These are phyloP conservation scores for Martes martes DNA, from an alignment of 2,113 vertebrate genomes.

Conservation along the genomic window DNA sequence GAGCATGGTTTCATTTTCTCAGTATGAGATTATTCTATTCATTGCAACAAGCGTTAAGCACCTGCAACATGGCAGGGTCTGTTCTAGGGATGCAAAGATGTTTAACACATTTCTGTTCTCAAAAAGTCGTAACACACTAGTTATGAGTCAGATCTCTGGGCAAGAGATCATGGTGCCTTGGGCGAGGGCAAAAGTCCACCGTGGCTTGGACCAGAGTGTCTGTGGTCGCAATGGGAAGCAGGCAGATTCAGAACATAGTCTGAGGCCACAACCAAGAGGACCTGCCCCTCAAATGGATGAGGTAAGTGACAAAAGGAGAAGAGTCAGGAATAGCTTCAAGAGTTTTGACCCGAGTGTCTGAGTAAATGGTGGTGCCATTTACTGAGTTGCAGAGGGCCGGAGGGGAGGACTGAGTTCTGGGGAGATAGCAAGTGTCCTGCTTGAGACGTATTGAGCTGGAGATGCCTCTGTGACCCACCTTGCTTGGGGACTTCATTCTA, in stretches of 20 bases:
- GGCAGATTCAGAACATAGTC: neutral
- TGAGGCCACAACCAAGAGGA: neutral
- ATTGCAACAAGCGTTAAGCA: neutral
- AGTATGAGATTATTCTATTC: neutral
- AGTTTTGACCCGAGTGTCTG: neutral
- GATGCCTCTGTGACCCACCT: neutral
- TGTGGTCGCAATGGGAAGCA: neutral
- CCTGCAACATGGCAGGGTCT: neutral
- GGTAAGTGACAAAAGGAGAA: neutral
- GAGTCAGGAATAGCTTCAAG: neutral
- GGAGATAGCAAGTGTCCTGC: neutral
- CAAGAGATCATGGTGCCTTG: neutral
- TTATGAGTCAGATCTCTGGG: neutral
- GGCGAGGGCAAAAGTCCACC: neutral
- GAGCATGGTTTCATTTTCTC: conserved; percentile 18
- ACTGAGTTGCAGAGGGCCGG: neutral
- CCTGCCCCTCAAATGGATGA: neutral
- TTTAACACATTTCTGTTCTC: neutral
- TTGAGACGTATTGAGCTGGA: neutral
- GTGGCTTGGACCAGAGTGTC: neutral
- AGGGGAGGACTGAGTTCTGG: neutral
- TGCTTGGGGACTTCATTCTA: neutral
- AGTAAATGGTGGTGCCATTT: neutral
- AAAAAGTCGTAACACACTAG: neutral
- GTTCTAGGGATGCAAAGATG: neutral